Evolutionary conservation across 1,140 invertebrate genomes (phyloP).

Genomic region (Drosophila bocqueti): DNA sequence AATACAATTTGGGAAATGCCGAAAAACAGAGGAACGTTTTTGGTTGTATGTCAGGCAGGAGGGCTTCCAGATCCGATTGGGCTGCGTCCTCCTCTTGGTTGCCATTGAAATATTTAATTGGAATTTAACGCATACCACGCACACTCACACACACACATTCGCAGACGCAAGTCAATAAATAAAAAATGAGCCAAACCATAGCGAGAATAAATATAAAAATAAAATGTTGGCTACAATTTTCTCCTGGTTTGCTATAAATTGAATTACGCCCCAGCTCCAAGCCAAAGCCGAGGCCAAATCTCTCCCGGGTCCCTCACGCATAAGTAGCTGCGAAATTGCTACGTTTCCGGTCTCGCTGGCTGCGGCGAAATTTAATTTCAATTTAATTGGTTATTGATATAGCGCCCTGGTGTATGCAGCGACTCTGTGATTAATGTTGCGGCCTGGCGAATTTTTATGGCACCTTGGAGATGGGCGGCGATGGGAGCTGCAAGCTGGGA

Average conservation of each 20-base stretch:
- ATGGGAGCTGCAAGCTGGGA: not conserved
- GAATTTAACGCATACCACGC: conserved; percentile 80
- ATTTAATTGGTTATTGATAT: conserved; percentile 83
- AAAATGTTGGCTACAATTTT: conserved; percentile 70
- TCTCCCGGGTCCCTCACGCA: conserved; percentile 52
- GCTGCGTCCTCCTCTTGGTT: conserved; percentile 28
- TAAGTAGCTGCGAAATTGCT: conserved; percentile 78
- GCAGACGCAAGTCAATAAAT: conserved; percentile 71
- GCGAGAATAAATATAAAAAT: conserved; percentile 33
- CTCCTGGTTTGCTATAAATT: conserved; percentile 67
- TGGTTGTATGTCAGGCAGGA: conserved; percentile 23
- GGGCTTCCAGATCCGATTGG: conserved; percentile 32
- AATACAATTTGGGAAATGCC: conserved; percentile 55
- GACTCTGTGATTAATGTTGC: conserved; percentile 79
- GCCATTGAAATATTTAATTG: conserved; percentile 82
- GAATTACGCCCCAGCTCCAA: conserved; percentile 60
- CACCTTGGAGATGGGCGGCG: conserved; percentile 65
- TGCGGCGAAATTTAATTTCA: conserved; percentile 78
- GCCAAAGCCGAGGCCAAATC: conserved; percentile 59
- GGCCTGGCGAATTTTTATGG: conserved; percentile 76
- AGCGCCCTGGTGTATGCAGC: conserved; percentile 75
- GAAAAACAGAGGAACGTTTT: conserved; percentile 45
- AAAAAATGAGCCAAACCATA: conserved; percentile 59
- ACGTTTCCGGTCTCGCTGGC: conserved; percentile 46
- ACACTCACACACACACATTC: conserved; percentile 1